phyloP scores from a whole-genome alignment of 2,797 vertebrate genomes.

The Nyctalus aviator region DNA sequence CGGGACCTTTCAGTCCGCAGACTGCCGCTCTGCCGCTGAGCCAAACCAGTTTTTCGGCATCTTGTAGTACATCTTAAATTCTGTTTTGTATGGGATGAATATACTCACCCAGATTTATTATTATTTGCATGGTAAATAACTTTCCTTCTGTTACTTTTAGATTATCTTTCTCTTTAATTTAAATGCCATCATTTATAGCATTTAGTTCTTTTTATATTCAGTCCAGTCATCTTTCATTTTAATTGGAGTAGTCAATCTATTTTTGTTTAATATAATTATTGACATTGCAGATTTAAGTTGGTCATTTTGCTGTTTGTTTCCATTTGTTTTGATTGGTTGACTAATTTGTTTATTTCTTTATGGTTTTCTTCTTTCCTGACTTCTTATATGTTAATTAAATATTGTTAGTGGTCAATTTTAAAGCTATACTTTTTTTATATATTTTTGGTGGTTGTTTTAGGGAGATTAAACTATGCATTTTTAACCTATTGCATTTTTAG shows the following conservation, averaged over 20 bases:
- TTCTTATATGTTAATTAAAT: not conserved
- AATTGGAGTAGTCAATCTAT: not conserved
- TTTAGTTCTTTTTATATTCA: constrained; percentile 18
- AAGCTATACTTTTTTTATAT: not conserved
- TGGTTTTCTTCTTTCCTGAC: not conserved
- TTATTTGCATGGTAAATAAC: not conserved
- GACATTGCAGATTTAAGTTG: not conserved
- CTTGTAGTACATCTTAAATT: constrained; percentile 16
- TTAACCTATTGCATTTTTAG: not conserved
- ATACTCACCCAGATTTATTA: not conserved
- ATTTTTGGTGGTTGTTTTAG: not conserved
- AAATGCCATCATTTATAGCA: not conserved
- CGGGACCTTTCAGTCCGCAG: too few species aligned
- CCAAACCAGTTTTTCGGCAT: not conserved
- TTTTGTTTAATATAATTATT: constrained; percentile 42
- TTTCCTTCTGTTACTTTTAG: constrained; percentile 18
- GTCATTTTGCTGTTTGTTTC: constrained; percentile 26
- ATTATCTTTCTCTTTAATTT: constrained; percentile 15
- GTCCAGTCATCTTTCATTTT: not conserved
- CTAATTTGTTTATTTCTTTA: not conserved
- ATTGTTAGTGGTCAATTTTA: not conserved
- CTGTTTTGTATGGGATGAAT: not conserved
- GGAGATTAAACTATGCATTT: not conserved
- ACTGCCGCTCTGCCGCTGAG: too few species aligned
- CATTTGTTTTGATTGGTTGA: not conserved